A percentile compares a stretch with the other conserved stretches of the same genome.
Evolutionary conservation across 2,888 invertebrate species (phyloP).

Genomic region (Melanostoma mellinum): DNA sequence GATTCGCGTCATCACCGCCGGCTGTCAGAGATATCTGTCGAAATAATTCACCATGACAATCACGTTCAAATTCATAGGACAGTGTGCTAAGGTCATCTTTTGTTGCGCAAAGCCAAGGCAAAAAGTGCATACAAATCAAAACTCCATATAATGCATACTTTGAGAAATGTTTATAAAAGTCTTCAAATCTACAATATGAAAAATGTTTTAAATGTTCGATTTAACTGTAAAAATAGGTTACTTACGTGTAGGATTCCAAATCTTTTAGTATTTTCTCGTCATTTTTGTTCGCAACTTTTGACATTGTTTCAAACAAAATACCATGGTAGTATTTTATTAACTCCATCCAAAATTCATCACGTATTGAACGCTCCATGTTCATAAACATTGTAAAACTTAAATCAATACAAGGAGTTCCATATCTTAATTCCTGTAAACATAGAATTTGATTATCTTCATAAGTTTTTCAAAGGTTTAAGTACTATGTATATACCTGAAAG

Average conservation of each 20-base stretch:
- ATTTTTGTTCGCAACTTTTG: constrained; percentile 75
- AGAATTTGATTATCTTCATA: neutral
- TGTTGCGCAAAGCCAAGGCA: constrained; percentile 79
- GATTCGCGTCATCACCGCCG: constrained; percentile 79
- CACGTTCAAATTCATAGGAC: constrained; percentile 77
- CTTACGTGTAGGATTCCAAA: constrained; percentile 15
- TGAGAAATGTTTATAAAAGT: constrained; percentile 78
- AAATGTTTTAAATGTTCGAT: too few species aligned
- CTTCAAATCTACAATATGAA: constrained; percentile 74
- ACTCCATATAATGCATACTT: constrained; percentile 80
- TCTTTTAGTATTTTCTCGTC: constrained; percentile 3
- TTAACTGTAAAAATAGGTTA: too few species aligned
- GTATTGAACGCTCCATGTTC: constrained; percentile 76
- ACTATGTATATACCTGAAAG: constrained; percentile 77
- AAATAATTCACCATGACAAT: constrained; percentile 78
- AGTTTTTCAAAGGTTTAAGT: neutral
- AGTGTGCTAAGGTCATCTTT: constrained; percentile 77
- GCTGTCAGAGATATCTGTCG: constrained; percentile 76
- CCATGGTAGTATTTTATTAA: constrained; percentile 77
- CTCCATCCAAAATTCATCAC: constrained; percentile 75
- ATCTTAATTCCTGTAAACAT: constrained; percentile 77
- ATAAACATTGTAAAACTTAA: constrained; percentile 80
- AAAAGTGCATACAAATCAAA: constrained; percentile 79
- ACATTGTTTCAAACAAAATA: constrained; percentile 75
- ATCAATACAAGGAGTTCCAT: constrained; percentile 79